Evolutionary conservation across 2,113 vertebrate genomes (phyloP).

Genomic region (Pterocles orientalis): DNA sequence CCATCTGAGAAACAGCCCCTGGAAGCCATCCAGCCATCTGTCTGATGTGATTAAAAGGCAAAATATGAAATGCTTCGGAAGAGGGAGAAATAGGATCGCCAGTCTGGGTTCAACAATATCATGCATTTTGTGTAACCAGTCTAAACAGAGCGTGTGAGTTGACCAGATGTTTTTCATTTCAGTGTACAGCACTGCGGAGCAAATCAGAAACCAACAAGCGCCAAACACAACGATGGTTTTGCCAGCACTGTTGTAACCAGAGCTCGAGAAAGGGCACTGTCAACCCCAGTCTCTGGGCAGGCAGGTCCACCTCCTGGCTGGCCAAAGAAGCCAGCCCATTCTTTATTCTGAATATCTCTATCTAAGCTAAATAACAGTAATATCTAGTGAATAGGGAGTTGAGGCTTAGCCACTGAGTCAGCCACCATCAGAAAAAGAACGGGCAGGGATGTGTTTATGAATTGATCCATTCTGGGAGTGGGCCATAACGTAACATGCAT

Average conservation of each 20-base stretch:
- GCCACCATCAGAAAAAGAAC: not conserved
- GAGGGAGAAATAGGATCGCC: conserved; percentile 15
- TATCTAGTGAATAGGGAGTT: not conserved
- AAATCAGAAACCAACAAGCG: conserved; percentile 44
- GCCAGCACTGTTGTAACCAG: conserved; percentile 43
- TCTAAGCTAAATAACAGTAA: not conserved
- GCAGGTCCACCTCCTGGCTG: not conserved
- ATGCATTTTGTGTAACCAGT: conserved; percentile 64
- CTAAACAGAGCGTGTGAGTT: conserved; percentile 47
- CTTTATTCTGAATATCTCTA: not conserved
- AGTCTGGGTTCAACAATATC: conserved; percentile 59
- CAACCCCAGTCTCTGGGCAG: not conserved
- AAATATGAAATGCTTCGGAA: conserved; percentile 55
- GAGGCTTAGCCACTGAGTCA: not conserved
- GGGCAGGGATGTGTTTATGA: not conserved
- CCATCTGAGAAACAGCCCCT: not conserved
- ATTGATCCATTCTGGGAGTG: not conserved
- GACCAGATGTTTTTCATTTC: conserved; percentile 76
- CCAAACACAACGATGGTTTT: conserved; percentile 20
- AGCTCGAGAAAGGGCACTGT: conserved; percentile 14
- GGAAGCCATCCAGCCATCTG: conserved; percentile 26
- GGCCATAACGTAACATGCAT: not conserved
- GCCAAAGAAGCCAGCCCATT: not conserved
- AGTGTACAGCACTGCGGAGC: not conserved
- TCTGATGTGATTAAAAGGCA: conserved; percentile 43